Base-by-base conservation (phyloP, 2,797 vertebrate genomes). In the Nasua narica region DNA sequence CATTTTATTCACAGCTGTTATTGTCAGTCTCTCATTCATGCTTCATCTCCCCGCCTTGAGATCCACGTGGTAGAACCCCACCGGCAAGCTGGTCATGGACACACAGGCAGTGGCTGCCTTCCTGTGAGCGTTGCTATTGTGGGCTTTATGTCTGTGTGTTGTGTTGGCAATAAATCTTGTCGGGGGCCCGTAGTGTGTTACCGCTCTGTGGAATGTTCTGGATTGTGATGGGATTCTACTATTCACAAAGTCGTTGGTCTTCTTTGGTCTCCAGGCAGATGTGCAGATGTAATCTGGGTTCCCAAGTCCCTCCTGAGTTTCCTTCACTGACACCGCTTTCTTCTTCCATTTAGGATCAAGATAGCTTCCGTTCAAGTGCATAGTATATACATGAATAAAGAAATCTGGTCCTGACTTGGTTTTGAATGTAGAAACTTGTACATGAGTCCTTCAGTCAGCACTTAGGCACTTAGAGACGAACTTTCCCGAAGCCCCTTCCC, bases 231-330 rank as follows among this genome's bases (percentile, higher is more conserved):
- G 72, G 82, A 67, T 87, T 91, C 87, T 74, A n/a, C 56, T 12
- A 0, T 27, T 19, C 56, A 32, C 50, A 76, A 43, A 52, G 25
- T 46, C 76, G 72, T 60, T 54, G 2, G 13, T 54, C 37, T 76
- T 79, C 78, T 91, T 84, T 97, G 91, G 78, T 86, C 19, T 96
- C 89, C 87, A 81, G 70, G 84, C 3, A 35, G 54, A 89, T 40
- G 83, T 94, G 67, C 76, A 91, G 86, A 72, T 60, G 48, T 91
- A 70, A 93, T 87, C 86, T 87, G 94, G 50, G 12, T 95, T 97
- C 93, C 87, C 65, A 69, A 88, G 21, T 76, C 48, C 4, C 58
- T 97, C 97, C 96, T 96, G 86, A 98, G 87, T 89, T 95, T 97
- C 87, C 95, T 95, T 96, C 74, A 92, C 40, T 87, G 87, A 56